Evolutionary conservation across 2,888 invertebrate species (phyloP).

Genomic region (Anaspis maculata): DNA sequence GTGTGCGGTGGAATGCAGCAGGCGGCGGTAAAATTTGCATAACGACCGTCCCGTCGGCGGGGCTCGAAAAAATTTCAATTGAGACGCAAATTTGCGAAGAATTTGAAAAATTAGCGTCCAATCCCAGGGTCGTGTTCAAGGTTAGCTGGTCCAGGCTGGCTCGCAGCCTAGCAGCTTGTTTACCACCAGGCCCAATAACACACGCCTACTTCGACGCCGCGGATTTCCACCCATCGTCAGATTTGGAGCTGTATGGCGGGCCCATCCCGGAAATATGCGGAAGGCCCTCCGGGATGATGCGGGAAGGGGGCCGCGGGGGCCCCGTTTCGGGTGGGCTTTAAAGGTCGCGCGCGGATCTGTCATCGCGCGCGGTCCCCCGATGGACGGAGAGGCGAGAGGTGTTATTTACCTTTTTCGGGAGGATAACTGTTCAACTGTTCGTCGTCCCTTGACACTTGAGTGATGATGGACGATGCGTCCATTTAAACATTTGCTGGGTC

Average conservation of each 20-base stretch:
- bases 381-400: too few relatives aligned
- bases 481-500: constrained; percentile 63
- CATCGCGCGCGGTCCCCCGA: too few relatives aligned
- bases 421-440: constrained; percentile 88
- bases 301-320: too few relatives aligned
- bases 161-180: constrained; percentile 28
- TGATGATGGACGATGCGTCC: constrained; percentile 99
- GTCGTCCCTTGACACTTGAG: constrained; percentile 97
- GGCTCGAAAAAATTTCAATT: constrained; percentile 12
- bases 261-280: not conserved
- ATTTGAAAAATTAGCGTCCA: constrained; percentile 21
- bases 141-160: constrained; percentile 31
- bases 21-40: constrained; percentile 1
- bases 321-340: too few relatives aligned
- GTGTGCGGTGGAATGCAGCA: constrained; percentile 28
- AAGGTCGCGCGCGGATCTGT: too few relatives aligned
- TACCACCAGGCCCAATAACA: constrained; percentile 29
- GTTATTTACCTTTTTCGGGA: constrained; percentile 80
- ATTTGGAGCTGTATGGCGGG: constrained; percentile 7
- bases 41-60: too few relatives aligned
- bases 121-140: constrained; percentile 33
- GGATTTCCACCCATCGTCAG: too few relatives aligned
- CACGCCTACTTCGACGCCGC: constrained; percentile 33
- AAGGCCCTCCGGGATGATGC: too few relatives aligned
- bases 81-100: constrained; percentile 22